Evolutionary conservation across 2,888 invertebrate species (phyloP).

Genomic region (Troides oblongomaculatus): DNA sequence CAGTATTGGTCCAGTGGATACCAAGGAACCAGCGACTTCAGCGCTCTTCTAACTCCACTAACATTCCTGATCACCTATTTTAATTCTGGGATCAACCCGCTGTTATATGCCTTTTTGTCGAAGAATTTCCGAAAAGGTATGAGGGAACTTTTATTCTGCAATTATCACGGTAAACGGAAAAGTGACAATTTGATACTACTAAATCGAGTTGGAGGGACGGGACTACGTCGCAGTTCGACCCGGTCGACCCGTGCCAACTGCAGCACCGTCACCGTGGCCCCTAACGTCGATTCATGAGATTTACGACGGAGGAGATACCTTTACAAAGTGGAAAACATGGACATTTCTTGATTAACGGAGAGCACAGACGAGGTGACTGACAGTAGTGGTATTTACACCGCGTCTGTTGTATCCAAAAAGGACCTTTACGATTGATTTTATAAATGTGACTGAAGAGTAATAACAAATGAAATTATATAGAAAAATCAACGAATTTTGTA

Average conservation of each 20-base stretch:
- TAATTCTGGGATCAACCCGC: slow-evolving; percentile 94
- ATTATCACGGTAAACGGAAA: slow-evolving; percentile 62
- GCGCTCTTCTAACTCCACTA: slow-evolving; percentile 89
- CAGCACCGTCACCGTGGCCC: slow-evolving; percentile 77
- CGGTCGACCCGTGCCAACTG: slow-evolving; percentile 77
- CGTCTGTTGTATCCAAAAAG: slow-evolving; percentile 65
- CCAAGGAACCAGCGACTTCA: slow-evolving; percentile 86
- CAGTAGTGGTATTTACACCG: slow-evolving; percentile 67
- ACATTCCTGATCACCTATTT: slow-evolving; percentile 93
- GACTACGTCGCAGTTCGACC: slow-evolving; percentile 70
- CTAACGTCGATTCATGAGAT: slow-evolving; percentile 75
- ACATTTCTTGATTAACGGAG: slow-evolving; percentile 77
- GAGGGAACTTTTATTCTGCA: slow-evolving; percentile 87
- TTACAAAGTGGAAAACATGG: slow-evolving; percentile 65
- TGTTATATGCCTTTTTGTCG: slow-evolving; percentile 92
- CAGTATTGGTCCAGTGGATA: slow-evolving; percentile 88
- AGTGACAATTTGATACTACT: slow-evolving; percentile 67
- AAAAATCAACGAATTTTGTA: too few species aligned
- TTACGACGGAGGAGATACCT: slow-evolving; percentile 65
- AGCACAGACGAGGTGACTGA: slow-evolving; percentile 74
- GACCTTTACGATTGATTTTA: slow-evolving; percentile 44
- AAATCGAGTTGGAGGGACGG: slow-evolving; percentile 68
- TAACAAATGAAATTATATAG: too few species aligned
- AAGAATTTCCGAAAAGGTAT: slow-evolving; percentile 92
- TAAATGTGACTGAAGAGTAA: background rate